These are phyloP conservation scores for Aurelia sp. DNA, from an alignment of 30 jellyfish, hydroid and myxozoan species.

Conservation along the genomic window DNA sequence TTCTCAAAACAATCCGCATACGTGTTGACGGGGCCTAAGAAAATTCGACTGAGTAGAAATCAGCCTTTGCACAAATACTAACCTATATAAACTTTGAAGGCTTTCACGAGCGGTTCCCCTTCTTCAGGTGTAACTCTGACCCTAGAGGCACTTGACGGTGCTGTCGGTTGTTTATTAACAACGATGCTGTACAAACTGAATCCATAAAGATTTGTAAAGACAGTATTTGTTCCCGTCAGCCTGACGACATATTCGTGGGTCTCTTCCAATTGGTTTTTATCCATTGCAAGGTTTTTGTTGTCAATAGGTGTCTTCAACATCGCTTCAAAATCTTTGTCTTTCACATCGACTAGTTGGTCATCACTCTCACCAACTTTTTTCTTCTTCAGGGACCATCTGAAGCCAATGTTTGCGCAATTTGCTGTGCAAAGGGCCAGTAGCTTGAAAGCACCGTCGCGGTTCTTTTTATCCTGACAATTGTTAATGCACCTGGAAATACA, in stretches of 20 bases:
- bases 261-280: background rate
- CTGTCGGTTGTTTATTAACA: constrained; percentile 43
- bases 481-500: constrained; percentile 7
- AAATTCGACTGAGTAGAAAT: no score
- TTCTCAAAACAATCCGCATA: no score
- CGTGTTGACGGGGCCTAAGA: no score
- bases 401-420: constrained; percentile 20
- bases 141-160: background rate
- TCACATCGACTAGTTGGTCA: background rate
- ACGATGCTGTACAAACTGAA: constrained; percentile 36
- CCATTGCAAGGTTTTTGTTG: constrained; percentile 57
- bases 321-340: background rate
- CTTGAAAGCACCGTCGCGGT: constrained; percentile 45
- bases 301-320: constrained; percentile 12
- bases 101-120: constrained; percentile 46
- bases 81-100: constrained; percentile 6
- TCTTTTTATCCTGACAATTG: constrained; percentile 40
- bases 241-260: constrained; percentile 10
- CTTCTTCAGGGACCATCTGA: constrained; percentile 34
- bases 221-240: constrained; percentile 17
- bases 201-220: constrained; percentile 2
- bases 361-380: constrained; percentile 38
- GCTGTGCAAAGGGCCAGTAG: constrained; percentile 43
- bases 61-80: no score
- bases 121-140: constrained; percentile 11